Base-by-base conservation (phyloP, 2,888 invertebrate genomes). In the Acleris sparsana region DNA sequence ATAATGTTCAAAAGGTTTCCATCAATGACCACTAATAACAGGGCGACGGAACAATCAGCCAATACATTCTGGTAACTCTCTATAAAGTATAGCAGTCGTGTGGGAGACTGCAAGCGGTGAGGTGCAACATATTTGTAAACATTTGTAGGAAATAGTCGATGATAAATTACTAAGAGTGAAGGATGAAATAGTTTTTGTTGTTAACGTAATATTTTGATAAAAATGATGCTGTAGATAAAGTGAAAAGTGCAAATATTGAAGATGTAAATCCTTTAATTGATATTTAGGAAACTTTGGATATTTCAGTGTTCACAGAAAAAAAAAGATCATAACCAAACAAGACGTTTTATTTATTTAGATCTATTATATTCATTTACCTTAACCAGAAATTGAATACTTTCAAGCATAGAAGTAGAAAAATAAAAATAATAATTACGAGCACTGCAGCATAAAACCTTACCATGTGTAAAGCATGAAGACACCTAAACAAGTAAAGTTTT, bases 401-500 rank as follows among this genome's bases (percentile, higher is more conserved):
- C 13, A 4, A 11, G 39, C 39, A 39, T 13, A 39, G 4, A 13
- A 13, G 0, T 13, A 39, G 13, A 39, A 39, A 39, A 13, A 39
- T 39, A 39, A 3, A 3, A 39, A 13, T 13, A 39, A 13, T 13
- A 13, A 13, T 13, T 13, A 39, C 13, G 39, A 13, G 1, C 2
- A 11, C 4, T 39, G 11, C 39, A 39, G 13, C 11, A 4, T 13
- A 46, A n/a, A 46, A 46, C 17, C 17, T 17, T 17, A 17, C 0
- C n/a, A 17, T 46, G 16, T 17, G 7, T n/a, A 7, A 16, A 46
- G 7, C 44, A 16, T 46, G 16, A 46, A 33, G 17, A 46, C n/a
- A 46, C 7, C 62, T 55, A 70, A 73, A 72, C 68, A 72, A 77
- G 71, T 72, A 70, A 78, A 75, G 76, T 77, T 82, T 80, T 80